Evolutionary conservation across 1,140 invertebrate species (phyloP).

Genomic region (Drosophila tsacasi): DNA sequence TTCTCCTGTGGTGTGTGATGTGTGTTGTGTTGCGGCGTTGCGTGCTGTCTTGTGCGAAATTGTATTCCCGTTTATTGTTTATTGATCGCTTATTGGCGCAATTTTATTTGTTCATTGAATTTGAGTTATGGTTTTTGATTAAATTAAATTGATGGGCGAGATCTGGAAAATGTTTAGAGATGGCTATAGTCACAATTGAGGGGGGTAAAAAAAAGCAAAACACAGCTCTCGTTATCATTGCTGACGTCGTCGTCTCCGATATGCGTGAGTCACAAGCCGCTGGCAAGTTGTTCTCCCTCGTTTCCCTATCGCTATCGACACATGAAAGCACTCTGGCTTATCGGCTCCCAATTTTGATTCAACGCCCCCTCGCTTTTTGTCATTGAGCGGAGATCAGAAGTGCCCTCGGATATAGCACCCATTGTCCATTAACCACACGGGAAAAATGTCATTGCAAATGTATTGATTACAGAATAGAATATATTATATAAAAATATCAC

Average conservation of each 20-base stretch:
- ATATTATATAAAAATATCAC: background rate
- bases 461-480: background rate
- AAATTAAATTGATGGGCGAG: conserved; percentile 75
- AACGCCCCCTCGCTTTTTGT: conserved; percentile 35
- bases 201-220: background rate
- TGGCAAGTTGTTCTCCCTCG: background rate
- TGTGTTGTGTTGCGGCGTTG: conserved; percentile 16
- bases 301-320: conserved; percentile 34
- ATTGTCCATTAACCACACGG: conserved; percentile 4
- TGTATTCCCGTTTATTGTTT: conserved; percentile 41
- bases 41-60: conserved; percentile 38
- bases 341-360: conserved; percentile 21
- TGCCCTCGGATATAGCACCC: conserved; percentile 6
- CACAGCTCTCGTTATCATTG: conserved; percentile 22
- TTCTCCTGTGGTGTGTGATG: background rate
- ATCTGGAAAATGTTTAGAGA: conserved; percentile 60
- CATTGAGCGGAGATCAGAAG: conserved; percentile 21
- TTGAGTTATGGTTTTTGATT: conserved; percentile 74
- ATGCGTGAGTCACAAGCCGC: conserved; percentile 41
- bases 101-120: conserved; percentile 82
- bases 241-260: conserved; percentile 72
- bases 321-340: conserved; percentile 55
- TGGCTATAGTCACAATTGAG: conserved; percentile 20
- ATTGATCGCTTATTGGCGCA: conserved; percentile 80
- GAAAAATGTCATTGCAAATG: background rate